phyloP scores from a whole-genome alignment of 2,888 invertebrate genomes.

The Habrosyne pyritoides region DNA sequence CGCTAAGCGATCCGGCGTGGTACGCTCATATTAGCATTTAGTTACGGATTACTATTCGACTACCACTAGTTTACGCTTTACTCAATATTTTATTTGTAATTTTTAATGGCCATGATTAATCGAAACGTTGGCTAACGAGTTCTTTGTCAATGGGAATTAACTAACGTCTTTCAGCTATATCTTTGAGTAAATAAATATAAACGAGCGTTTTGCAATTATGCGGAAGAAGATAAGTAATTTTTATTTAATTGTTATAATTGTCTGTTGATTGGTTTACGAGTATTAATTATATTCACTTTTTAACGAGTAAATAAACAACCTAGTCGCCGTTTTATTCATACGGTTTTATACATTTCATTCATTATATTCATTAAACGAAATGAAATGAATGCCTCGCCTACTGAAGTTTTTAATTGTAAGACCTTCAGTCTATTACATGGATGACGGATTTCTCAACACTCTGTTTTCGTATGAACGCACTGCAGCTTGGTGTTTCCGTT shows the following conservation, averaged over 20 bases:
- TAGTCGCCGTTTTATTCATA: not conserved
- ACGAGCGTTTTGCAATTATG: not conserved
- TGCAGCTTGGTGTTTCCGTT: constrained; percentile 66
- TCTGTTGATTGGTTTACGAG: not conserved
- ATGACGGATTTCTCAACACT: constrained; percentile 65
- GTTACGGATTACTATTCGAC: not conserved
- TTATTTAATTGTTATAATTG: not conserved
- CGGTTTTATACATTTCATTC: not conserved
- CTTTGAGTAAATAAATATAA: not conserved
- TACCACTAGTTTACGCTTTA: not conserved
- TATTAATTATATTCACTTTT: not conserved
- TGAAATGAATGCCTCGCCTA: constrained; percentile 35
- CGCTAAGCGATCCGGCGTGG: not conserved
- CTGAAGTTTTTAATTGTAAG: constrained; percentile 55
- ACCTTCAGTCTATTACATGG: constrained; percentile 68
- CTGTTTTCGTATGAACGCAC: constrained; percentile 49
- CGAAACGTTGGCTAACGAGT: constrained; percentile 6
- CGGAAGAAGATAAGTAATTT: not conserved
- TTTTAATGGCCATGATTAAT: not conserved
- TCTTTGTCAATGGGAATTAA: not conserved
- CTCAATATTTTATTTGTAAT: not conserved
- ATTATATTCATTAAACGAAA: too few species aligned
- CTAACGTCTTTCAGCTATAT: not conserved
- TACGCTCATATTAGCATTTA: not conserved
- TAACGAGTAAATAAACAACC: not conserved